Conservation (phyloP, 2,113 vertebrate genomes). For the Choloepus hoffmanni region DNA sequence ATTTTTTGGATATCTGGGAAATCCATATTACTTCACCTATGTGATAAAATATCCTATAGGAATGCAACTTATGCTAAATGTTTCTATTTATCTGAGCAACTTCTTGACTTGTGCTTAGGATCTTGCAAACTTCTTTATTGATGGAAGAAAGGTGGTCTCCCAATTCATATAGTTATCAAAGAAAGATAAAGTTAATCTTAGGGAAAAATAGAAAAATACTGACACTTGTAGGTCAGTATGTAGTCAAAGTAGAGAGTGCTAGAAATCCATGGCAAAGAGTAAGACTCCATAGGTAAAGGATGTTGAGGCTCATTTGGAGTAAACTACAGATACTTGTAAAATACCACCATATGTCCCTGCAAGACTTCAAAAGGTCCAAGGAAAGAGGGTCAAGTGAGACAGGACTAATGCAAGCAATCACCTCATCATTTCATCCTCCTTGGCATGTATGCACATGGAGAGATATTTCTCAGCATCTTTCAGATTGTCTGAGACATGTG, state of each 20-base stretch:
- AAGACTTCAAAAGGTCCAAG: too few relatives aligned
- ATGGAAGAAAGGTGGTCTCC: not conserved
- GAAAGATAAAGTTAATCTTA: not conserved
- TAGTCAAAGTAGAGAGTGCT: not conserved
- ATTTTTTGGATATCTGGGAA: too few relatives aligned
- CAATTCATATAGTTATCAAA: not conserved
- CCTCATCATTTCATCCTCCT: too few relatives aligned
- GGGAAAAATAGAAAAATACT: not conserved
- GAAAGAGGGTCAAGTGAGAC: too few relatives aligned
- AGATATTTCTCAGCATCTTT: not conserved
- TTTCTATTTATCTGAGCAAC: not conserved
- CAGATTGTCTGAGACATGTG: not conserved
- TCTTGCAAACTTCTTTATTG: not conserved
- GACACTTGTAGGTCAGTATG: not conserved
- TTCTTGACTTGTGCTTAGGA: not conserved
- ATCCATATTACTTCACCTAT: not conserved
- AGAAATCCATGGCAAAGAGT: not conserved
- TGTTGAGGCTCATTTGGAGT: not conserved
- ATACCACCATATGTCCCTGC: not conserved
- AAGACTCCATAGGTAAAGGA: not conserved
- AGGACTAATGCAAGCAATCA: too few relatives aligned
- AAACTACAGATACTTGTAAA: not conserved
- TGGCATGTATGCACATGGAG: not conserved
- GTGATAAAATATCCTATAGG: not conserved
- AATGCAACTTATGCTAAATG: not conserved